phyloP scores from a whole-genome alignment of 2,888 invertebrate genomes.

The Tenodera sinensis region DNA sequence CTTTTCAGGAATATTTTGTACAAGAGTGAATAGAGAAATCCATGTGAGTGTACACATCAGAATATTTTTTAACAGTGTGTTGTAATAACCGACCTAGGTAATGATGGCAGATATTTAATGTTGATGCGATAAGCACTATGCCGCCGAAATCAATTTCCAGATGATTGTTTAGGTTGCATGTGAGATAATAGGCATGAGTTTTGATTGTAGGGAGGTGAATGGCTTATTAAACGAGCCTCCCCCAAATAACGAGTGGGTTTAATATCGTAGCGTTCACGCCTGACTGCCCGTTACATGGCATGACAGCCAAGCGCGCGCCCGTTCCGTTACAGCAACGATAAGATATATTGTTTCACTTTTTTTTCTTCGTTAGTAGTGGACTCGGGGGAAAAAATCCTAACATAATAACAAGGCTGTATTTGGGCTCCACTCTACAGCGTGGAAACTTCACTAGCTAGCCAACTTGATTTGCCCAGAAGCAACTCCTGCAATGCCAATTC shows the following conservation, averaged over 20 bases:
- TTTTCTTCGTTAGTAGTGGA: background rate
- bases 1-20: too few relatives aligned
- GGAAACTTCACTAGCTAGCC: too few relatives aligned
- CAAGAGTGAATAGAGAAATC: too few relatives aligned
- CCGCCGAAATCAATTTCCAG: background rate
- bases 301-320: background rate
- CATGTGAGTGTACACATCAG: too few relatives aligned
- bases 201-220: background rate
- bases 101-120: too few relatives aligned
- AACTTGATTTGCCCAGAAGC: too few relatives aligned
- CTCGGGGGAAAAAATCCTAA: too few relatives aligned
- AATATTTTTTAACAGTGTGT: too few relatives aligned
- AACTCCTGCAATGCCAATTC: too few relatives aligned
- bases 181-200: background rate
- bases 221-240: too few relatives aligned
- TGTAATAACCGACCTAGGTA: too few relatives aligned
- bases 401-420: background rate
- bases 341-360: background rate
- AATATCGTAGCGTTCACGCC: background rate
- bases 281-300: background rate
- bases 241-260: background rate
- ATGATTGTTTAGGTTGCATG: background rate
- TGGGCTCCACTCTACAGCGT: too few relatives aligned
- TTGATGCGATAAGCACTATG: background rate
- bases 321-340: background rate